These are phyloP conservation scores for Aythya baeri DNA, from an alignment of 2,113 vertebrate species.

Conservation along the genomic window DNA sequence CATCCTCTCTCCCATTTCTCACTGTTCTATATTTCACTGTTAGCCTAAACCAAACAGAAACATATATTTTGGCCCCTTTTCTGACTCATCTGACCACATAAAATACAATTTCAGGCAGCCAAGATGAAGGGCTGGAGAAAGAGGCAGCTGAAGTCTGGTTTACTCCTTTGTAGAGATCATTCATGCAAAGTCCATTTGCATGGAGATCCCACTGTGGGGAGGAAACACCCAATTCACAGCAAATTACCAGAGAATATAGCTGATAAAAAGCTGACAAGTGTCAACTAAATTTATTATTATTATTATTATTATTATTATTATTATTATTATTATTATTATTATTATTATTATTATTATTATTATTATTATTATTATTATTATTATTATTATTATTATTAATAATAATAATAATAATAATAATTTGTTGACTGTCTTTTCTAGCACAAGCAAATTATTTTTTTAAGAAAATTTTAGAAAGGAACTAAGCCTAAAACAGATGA, in stretches of 20 bases:
- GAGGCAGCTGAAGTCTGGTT: neutral
- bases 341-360: too few relatives aligned
- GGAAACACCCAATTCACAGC: neutral
- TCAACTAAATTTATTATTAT: neutral
- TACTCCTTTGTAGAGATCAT: neutral
- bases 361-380: too few relatives aligned
- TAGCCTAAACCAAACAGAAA: neutral
- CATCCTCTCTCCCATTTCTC: rapidly evolving
- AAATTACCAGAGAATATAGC: neutral
- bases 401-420: too few relatives aligned
- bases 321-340: too few relatives aligned
- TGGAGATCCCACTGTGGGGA: too few relatives aligned
- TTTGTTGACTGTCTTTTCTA: neutral
- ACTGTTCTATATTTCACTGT: neutral
- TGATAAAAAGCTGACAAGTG: neutral
- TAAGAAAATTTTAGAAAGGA: neutral
- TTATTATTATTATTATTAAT: too few relatives aligned
- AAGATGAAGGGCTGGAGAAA: neutral
- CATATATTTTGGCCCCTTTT: neutral
- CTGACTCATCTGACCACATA: neutral
- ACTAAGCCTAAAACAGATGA: neutral
- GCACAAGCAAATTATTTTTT: neutral
- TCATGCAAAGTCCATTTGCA: neutral
- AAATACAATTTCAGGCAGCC: neutral
- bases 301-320: too few relatives aligned